These are phyloP conservation scores for Dendrocopos noguchii DNA, from an alignment of 2,113 vertebrate genomes.

Conservation along the genomic window DNA sequence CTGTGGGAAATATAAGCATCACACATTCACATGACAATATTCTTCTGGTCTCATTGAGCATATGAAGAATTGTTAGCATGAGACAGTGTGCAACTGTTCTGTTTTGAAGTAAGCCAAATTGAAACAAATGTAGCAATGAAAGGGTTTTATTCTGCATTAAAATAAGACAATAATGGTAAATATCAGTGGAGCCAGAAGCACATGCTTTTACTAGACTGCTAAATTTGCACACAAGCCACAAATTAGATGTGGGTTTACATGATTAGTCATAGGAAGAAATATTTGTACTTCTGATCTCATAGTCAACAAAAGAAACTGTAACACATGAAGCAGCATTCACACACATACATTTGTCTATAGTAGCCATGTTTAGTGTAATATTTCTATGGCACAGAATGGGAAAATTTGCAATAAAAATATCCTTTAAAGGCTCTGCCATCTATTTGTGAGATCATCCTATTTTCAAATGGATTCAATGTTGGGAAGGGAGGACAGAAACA, in stretches of 20 bases:
- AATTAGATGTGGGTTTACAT: background rate
- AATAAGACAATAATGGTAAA: background rate
- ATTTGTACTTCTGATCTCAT: background rate
- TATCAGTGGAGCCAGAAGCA: background rate
- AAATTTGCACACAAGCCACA: background rate
- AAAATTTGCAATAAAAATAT: background rate
- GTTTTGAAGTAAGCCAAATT: background rate
- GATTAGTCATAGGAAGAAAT: background rate
- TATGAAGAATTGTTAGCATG: background rate
- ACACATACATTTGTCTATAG: background rate
- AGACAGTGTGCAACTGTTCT: background rate
- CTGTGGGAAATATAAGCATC: background rate
- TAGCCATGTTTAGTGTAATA: background rate
- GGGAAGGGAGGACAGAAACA: background rate
- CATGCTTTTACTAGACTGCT: background rate
- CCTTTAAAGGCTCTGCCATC: background rate
- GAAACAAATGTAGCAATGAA: background rate
- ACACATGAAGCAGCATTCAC: background rate
- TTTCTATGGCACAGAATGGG: background rate
- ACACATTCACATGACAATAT: background rate
- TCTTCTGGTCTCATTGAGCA: background rate
- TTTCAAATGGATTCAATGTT: background rate
- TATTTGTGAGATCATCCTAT: background rate
- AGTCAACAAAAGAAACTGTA: background rate
- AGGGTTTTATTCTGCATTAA: background rate